A percentile compares a stretch with the other conserved stretches of the same genome.
Conservation (phyloP, 1,140 invertebrate species). For the Drosophila quadrilineata region DNA sequence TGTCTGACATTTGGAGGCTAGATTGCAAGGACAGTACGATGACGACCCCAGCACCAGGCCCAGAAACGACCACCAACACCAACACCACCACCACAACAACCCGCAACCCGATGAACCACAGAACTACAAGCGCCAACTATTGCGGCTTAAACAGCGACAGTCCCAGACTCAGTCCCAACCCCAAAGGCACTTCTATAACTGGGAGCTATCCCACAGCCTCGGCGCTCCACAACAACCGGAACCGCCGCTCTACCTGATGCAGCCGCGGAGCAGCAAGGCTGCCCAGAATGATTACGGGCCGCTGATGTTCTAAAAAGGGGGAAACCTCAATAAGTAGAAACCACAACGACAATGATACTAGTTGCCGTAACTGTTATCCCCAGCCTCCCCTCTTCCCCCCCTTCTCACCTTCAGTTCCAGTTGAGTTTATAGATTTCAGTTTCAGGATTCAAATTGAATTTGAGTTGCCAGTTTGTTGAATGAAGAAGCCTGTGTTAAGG, state of each 20-base stretch:
- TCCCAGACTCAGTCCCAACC: slow-evolving; percentile 47
- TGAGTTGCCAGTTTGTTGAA: slow-evolving; percentile 23
- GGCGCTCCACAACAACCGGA: slow-evolving; percentile 57
- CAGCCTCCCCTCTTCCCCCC: background rate
- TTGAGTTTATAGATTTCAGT: background rate
- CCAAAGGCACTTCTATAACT: slow-evolving; percentile 68
- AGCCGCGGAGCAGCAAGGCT: slow-evolving; percentile 49
- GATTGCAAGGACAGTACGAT: slow-evolving; percentile 79
- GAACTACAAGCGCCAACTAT: slow-evolving; percentile 55
- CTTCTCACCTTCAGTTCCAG: slow-evolving; percentile 1
- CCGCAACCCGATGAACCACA: slow-evolving; percentile 24
- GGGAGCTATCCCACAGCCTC: slow-evolving; percentile 65
- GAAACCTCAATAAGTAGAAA: too few species aligned
- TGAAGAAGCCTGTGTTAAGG: slow-evolving; percentile 8
- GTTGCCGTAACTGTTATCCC: background rate
- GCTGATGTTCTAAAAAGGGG: slow-evolving; percentile 68
- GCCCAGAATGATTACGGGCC: slow-evolving; percentile 73
- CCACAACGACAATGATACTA: background rate
- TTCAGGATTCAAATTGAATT: slow-evolving; percentile 4
- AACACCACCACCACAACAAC: slow-evolving; percentile 25
- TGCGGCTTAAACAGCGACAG: slow-evolving; percentile 49
- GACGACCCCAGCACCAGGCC: slow-evolving; percentile 69
- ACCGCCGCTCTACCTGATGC: slow-evolving; percentile 54
- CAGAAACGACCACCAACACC: slow-evolving; percentile 60
- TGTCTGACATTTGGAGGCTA: slow-evolving; percentile 81